Evolutionary conservation across 2,113 vertebrate species (phyloP).

Genomic region (Bubo bubo): DNA sequence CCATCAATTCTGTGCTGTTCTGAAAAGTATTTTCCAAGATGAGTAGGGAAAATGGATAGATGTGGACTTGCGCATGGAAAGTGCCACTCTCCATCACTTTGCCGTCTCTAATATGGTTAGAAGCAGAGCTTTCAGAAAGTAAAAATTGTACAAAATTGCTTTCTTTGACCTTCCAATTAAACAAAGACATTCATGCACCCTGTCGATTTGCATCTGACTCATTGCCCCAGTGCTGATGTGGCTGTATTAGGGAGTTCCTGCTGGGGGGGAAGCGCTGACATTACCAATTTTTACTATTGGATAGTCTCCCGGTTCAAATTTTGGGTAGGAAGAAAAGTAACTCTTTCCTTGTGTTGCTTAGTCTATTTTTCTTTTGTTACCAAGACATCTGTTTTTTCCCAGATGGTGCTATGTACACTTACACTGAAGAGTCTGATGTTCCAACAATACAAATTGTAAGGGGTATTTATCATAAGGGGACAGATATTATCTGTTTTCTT

Average conservation of each 20-base stretch:
- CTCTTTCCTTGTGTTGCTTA: background rate
- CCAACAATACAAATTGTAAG: background rate
- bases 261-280: background rate
- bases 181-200: background rate
- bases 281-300: background rate
- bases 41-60: background rate
- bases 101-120: background rate
- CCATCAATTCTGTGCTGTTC: background rate
- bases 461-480: background rate
- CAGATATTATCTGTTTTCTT: background rate
- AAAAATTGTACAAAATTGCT: background rate
- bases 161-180: background rate
- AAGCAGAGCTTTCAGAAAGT: background rate
- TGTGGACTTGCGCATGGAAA: fast-evolving
- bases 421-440: background rate
- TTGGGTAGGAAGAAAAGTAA: background rate
- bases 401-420: fast-evolving
- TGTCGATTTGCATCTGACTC: fast-evolving
- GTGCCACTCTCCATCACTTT: background rate
- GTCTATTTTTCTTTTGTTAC: background rate
- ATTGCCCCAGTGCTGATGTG: background rate
- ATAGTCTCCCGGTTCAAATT: background rate
- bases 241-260: background rate
- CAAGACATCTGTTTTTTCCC: background rate
- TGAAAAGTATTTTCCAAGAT: background rate